These are phyloP conservation scores for Scaptodrosophila latifasciaeformis DNA, from an alignment of 2,888 invertebrate species.

Conservation along the genomic window DNA sequence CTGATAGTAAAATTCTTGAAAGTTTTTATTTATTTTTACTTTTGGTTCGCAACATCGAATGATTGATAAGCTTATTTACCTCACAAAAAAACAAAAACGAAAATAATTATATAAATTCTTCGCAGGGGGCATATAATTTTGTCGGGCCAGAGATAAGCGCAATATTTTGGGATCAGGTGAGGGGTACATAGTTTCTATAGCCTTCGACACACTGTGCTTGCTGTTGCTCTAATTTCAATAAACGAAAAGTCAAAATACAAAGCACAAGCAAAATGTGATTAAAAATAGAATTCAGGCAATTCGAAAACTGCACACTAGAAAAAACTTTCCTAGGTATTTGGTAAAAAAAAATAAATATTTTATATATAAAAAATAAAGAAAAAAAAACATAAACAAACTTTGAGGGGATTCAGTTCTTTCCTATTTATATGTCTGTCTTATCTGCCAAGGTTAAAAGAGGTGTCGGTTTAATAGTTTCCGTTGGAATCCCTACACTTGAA, in stretches of 20 bases:
- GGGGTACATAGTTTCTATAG: conserved; percentile 12
- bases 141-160: neutral
- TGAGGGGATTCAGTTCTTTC: neutral
- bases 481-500: too few species aligned
- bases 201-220: conserved; percentile 43
- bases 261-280: conserved; percentile 36
- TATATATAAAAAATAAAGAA: neutral
- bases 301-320: conserved; percentile 11
- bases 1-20: too few species aligned
- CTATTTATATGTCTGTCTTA: neutral
- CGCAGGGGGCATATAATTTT: too few species aligned
- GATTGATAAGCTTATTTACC: conserved; percentile 33
- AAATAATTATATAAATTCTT: neutral
- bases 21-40: conserved; percentile 6
- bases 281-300: conserved; percentile 50
- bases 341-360: conserved; percentile 36
- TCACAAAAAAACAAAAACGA: too few species aligned
- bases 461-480: too few species aligned
- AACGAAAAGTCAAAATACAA: conserved; percentile 29
- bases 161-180: neutral
- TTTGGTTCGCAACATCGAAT: neutral
- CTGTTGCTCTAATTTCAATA: conserved; percentile 35
- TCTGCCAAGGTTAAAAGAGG: neutral
- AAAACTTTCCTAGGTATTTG: conserved; percentile 14
- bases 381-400: neutral